Percentiles rank a stretch among this genome's conserved stretches.
Evolutionary conservation across 92 coral and sea anemone genomes (phyloP).

Genomic region (Zoanthus solanderi): DNA sequence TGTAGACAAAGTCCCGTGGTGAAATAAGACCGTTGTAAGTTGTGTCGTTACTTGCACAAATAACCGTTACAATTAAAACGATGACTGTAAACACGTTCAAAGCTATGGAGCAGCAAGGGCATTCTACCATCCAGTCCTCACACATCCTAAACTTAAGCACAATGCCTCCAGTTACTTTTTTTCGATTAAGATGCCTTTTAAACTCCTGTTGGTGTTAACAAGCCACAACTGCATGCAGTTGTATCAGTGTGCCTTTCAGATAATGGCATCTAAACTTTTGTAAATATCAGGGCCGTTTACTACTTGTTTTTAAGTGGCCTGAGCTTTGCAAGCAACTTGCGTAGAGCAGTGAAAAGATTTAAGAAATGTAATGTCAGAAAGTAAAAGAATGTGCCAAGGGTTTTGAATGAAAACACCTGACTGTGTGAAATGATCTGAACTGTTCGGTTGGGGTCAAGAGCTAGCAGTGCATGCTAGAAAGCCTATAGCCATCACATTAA

Average conservation of each 20-base stretch:
- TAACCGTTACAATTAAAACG: slow-evolving; percentile 50
- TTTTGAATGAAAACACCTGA: background rate
- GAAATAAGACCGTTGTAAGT: slow-evolving; percentile 66
- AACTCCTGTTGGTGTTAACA: no score
- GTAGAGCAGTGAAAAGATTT: background rate
- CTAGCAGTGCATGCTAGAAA: no score
- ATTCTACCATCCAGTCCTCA: slow-evolving; percentile 79
- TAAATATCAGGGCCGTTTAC: no score
- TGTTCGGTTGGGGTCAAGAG: no score
- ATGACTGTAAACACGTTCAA: slow-evolving; percentile 61
- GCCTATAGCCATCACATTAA: no score
- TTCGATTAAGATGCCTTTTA: no score
- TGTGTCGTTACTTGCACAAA: slow-evolving; percentile 60
- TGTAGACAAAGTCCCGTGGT: slow-evolving; percentile 62
- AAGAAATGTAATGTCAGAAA: background rate
- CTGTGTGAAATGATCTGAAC: background rate
- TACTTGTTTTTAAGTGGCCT: no score
- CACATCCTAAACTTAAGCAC: slow-evolving; percentile 29
- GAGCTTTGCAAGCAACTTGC: no score
- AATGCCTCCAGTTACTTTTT: no score
- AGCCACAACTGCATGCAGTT: no score
- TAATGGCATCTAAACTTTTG: no score
- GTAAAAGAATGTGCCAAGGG: slow-evolving; percentile 5
- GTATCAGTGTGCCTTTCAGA: no score
- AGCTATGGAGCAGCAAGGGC: slow-evolving; percentile 72